Evolutionary conservation across 37 sponge, comb jelly and placozoan genomes (phyloP), one percentile per base, ranked within the genome.

Genomic region (Oscarella lobularis): DNA sequence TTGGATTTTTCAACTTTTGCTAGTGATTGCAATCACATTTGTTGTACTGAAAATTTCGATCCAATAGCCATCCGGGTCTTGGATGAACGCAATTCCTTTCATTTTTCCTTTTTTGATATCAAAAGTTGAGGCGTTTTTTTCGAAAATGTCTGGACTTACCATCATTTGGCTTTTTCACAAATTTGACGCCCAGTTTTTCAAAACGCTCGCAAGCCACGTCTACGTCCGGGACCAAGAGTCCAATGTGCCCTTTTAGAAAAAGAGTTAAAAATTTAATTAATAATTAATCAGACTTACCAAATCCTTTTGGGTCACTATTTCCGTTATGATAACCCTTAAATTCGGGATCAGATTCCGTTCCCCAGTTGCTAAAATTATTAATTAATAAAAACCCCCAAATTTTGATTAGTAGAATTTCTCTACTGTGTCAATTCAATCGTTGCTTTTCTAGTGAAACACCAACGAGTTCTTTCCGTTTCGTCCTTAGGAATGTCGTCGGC

Each of bases 11-110:
- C n/a, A n/a, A n/a, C n/a, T n/a, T n/a, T n/a, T n/a, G n/a, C n/a
- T n/a, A n/a, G n/a, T n/a, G n/a, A n/a, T n/a, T n/a, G n/a, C n/a
- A n/a, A n/a, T n/a, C n/a, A n/a, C n/a, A n/a, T n/a, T n/a, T n/a
- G n/a, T n/a, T n/a, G 74, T 75, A 79, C 41, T 88, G 0, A 89
- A 79, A 30, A 89, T 82, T 40, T 89, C 90, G 37, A 89, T 86
- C 90, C 90, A 89, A 67, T 89, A 89, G 31, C 90, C 90, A 85
- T 89, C 90, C 35, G 90, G 90, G 40, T 89, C 90, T 30, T 73
- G 82, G 69, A 89, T 83, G 78, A 89, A 89, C 33, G 90, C 90
- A n/a, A 89, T 72, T 1, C 90, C 90, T 70, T 89, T 89, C 90
- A 89, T 86, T 34, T 86, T 83, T 2, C 90, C 90, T 89, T 31